Evolutionary conservation across 2,113 vertebrate species (phyloP).

Genomic region (Limnothrissa miodon): DNA sequence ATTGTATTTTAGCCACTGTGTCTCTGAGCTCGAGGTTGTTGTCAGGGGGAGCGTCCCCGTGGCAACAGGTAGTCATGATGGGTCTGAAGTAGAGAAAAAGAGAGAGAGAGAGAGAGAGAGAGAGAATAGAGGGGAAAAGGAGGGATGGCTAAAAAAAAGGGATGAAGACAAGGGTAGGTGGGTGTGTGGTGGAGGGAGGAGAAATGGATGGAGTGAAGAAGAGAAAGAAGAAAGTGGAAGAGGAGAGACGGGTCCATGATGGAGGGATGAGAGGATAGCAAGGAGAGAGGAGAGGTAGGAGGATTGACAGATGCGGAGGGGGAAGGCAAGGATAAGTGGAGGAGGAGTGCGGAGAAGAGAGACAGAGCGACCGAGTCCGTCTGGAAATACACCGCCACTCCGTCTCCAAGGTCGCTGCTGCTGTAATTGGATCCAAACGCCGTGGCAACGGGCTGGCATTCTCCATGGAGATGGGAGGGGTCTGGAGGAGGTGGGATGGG

Average conservation of each 20-base stretch:
- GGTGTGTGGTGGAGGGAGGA: background rate
- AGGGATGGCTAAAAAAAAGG: too few species aligned
- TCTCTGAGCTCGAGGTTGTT: background rate
- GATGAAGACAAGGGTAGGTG: background rate
- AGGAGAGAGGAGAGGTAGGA: background rate
- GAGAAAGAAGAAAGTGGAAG: background rate
- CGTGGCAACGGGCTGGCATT: background rate
- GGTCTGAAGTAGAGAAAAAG: background rate
- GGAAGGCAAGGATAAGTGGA: background rate
- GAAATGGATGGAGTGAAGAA: background rate
- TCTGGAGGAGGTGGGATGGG: background rate
- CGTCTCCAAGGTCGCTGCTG: background rate
- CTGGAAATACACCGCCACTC: background rate
- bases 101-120: too few species aligned
- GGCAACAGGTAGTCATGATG: constrained; percentile 2
- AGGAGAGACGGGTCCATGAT: background rate
- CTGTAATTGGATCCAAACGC: background rate
- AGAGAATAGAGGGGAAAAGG: too few species aligned
- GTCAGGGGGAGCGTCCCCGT: background rate
- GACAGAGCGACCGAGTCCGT: background rate
- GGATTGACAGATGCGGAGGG: background rate
- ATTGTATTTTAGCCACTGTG: background rate
- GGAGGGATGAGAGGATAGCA: background rate
- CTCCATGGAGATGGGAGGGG: background rate
- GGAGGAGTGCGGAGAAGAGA: background rate